Base-by-base conservation (phyloP, 2,888 invertebrate species). In the Oligia latruncula region DNA sequence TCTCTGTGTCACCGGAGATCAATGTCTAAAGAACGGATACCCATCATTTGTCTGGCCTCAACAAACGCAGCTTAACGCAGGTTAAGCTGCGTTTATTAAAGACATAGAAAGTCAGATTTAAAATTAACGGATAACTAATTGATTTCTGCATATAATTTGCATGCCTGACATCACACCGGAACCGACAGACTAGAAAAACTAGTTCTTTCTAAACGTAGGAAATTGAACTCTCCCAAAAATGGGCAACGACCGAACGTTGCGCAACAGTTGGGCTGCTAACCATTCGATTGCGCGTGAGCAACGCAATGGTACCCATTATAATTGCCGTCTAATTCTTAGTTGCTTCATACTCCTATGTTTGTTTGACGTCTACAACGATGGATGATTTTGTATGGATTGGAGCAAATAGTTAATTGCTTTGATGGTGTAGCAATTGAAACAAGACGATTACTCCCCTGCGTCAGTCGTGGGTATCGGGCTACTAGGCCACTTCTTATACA, bases 241-340 rank as follows among this genome's bases (percentile, higher is more conserved):
- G 77, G 78, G 23, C 80, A 74, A 62, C 29, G 43, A 43, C 9
- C 58, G 70, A 80, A 77, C 60, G 66, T 83, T 89, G 79, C 79
- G 71, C 71, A 83, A 89, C 43, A 60, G 60, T 86, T 64, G 60
- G 58, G 76, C 58, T 78, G 78, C 80, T 67, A 77, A 73, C 77
- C 76, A 84, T 77, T 79, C 68, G 78, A 78, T 85, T 87, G 80
- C 87, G 62, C n/a, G 15, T 71, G 60, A 40, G 74, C 68, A 77
- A 81, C 74, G 87, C 81, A 81, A 81, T 78, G 49, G 78, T 66
- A 77, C 68, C 71, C 46, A 75, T 80, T 80, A 78, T 89, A 86
- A 87, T 87, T 86, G 82, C 64, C 77, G 78, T 88, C 71, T 80
- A 79, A 87, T 78, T 71, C 49, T 20, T 17, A 72, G 58, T 88